Evolutionary conservation across 2,888 invertebrate species (phyloP).

Genomic region (Plebejus argus): DNA sequence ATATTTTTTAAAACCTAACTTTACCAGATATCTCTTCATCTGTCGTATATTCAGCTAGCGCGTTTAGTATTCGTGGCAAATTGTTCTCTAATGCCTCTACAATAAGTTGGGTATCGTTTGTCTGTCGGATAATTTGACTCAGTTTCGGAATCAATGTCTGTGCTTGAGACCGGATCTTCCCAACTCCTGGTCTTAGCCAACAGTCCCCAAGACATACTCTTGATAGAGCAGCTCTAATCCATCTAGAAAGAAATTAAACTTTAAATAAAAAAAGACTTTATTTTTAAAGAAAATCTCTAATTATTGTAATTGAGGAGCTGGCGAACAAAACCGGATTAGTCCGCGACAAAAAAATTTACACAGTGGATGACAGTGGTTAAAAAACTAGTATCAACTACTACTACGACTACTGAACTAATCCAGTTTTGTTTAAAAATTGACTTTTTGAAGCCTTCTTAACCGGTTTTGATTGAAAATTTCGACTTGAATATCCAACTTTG

Average conservation of each 20-base stretch:
- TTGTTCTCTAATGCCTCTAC: slow-evolving; percentile 71
- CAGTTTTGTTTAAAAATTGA: no score
- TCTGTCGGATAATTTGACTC: slow-evolving; percentile 64
- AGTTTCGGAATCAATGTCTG: slow-evolving; percentile 71
- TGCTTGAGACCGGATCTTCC: slow-evolving; percentile 72
- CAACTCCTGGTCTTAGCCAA: slow-evolving; percentile 73
- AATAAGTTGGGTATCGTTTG: slow-evolving; percentile 61
- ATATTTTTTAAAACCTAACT: slow-evolving; percentile 29
- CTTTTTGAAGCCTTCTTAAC: no score
- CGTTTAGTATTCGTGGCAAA: slow-evolving; percentile 65
- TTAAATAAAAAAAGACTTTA: background rate
- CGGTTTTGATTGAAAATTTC: no score
- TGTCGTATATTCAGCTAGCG: slow-evolving; percentile 70
- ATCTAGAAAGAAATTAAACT: slow-evolving; percentile 52
- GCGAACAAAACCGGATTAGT: no score
- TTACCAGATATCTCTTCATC: slow-evolving; percentile 75
- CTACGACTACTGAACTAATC: no score
- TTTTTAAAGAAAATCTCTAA: no score
- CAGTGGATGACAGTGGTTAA: no score
- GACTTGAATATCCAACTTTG: no score
- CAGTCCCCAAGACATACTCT: slow-evolving; percentile 71
- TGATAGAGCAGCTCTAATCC: slow-evolving; percentile 72
- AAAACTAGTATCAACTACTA: no score
- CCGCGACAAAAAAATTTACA: no score
- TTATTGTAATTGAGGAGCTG: no score